Conservation (phyloP, 2,113 vertebrate species). For the cattle (Bos taurus) region DNA sequence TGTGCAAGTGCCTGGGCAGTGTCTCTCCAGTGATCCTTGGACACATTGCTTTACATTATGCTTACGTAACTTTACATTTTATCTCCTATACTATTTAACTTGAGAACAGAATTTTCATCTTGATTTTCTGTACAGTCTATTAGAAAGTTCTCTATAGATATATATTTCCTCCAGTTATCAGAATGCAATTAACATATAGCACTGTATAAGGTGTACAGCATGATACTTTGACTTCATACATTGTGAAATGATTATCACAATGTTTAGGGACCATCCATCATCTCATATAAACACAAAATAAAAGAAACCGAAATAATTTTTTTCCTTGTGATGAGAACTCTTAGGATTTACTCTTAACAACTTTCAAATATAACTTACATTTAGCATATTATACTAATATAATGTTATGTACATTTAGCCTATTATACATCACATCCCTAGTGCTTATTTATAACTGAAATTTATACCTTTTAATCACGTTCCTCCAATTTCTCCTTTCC, state of each 20-base stretch:
- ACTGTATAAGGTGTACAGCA: neutral
- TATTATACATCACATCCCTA: neutral
- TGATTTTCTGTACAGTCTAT: neutral
- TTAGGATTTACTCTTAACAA: neutral
- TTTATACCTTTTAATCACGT: neutral
- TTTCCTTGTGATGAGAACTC: neutral
- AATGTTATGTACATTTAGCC: neutral
- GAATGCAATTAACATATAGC: neutral
- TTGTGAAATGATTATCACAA: neutral
- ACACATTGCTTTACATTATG: neutral
- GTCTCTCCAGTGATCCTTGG: neutral
- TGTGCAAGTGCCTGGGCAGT: neutral
- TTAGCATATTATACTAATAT: neutral
- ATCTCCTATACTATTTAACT: neutral
- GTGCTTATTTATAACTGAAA: neutral
- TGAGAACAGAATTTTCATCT: neutral
- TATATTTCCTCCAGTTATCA: neutral
- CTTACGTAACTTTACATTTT: neutral
- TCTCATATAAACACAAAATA: neutral
- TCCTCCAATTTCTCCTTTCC: neutral
- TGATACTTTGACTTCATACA: neutral
- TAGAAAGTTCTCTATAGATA: neutral
- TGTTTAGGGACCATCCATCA: neutral
- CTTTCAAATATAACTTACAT: neutral
- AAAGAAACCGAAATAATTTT: neutral